phyloP scores from a whole-genome alignment of 1,140 invertebrate genomes.

The Idris sp. region DNA sequence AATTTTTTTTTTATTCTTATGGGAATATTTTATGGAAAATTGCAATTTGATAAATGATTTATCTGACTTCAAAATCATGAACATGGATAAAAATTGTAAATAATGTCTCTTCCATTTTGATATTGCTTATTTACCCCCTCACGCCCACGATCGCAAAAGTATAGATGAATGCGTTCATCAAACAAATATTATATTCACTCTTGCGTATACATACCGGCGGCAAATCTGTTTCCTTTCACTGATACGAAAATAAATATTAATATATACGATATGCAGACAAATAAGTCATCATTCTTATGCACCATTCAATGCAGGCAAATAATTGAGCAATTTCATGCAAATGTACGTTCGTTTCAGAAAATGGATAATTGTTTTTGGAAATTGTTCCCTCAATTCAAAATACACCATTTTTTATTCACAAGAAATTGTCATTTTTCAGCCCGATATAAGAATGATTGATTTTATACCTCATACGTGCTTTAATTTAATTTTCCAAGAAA shows the following conservation, averaged over 20 bases:
- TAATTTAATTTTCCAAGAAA: too few relatives aligned
- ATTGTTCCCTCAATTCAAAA: too few relatives aligned
- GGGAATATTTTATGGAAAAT: too few relatives aligned
- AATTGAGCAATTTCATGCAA: slow-evolving; percentile 45
- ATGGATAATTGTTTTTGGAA: not conserved
- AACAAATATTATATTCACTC: slow-evolving; percentile 29
- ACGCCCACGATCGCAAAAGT: slow-evolving; percentile 57
- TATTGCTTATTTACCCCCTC: slow-evolving; percentile 43
- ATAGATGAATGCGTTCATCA: slow-evolving; percentile 47
- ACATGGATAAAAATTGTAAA: slow-evolving; percentile 35
- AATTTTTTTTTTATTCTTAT: too few relatives aligned
- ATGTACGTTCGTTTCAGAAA: slow-evolving; percentile 12
- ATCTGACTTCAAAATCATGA: too few relatives aligned
- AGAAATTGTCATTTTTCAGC: too few relatives aligned
- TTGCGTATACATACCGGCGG: slow-evolving; percentile 36
- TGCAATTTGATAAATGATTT: too few relatives aligned
- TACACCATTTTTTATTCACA: too few relatives aligned
- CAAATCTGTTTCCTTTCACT: slow-evolving; percentile 38
- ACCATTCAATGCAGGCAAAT: slow-evolving; percentile 47
- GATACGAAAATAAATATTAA: slow-evolving; percentile 59
- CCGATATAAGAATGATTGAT: too few relatives aligned
- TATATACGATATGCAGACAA: slow-evolving; percentile 27
- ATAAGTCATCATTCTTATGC: slow-evolving; percentile 14
- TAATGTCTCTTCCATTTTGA: slow-evolving; percentile 58
- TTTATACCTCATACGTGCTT: too few relatives aligned